These are phyloP conservation scores for Heteromormyrus szaboi DNA, from an alignment of 2,797 vertebrate species.

Conservation along the genomic window DNA sequence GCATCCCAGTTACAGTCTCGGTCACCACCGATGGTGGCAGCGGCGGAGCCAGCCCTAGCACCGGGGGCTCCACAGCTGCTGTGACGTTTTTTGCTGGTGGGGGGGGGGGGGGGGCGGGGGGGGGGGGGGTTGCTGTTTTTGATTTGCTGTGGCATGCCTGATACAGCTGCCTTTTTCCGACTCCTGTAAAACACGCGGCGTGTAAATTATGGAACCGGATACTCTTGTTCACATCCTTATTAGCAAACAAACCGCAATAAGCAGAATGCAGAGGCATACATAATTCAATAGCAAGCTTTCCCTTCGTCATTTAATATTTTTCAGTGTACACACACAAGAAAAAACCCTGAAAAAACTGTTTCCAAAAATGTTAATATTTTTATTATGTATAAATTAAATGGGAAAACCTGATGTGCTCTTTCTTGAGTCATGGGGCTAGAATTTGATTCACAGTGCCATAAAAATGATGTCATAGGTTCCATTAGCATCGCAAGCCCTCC, in stretches of 20 bases:
- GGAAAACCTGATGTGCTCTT: constrained; percentile 16
- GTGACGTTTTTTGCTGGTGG: background rate
- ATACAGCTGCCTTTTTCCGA: constrained; percentile 54
- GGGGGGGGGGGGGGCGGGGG: too few species aligned
- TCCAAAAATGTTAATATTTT: constrained; percentile 32
- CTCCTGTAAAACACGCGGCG: constrained; percentile 46
- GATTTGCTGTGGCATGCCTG: constrained; percentile 55
- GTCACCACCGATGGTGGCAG: background rate
- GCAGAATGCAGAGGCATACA: constrained; percentile 64
- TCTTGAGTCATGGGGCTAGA: constrained; percentile 38
- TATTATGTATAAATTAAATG: constrained; percentile 1
- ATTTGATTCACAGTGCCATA: constrained; percentile 54
- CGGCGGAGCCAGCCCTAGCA: background rate
- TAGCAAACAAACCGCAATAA: constrained; percentile 66
- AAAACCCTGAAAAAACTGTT: constrained; percentile 38
- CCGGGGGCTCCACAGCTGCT: constrained; percentile 35
- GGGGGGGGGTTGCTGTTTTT: constrained; percentile 51
- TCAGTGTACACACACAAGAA: constrained; percentile 33
- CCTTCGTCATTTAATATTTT: background rate
- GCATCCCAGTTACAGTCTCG: background rate
- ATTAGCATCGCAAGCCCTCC: background rate
- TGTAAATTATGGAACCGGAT: constrained; percentile 61
- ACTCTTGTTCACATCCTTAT: constrained; percentile 48
- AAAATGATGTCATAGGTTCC: constrained; percentile 24
- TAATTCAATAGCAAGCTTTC: constrained; percentile 51